Conservation (phyloP, 64 coral and sea anemone genomes). For the Acropora tenuis region DNA sequence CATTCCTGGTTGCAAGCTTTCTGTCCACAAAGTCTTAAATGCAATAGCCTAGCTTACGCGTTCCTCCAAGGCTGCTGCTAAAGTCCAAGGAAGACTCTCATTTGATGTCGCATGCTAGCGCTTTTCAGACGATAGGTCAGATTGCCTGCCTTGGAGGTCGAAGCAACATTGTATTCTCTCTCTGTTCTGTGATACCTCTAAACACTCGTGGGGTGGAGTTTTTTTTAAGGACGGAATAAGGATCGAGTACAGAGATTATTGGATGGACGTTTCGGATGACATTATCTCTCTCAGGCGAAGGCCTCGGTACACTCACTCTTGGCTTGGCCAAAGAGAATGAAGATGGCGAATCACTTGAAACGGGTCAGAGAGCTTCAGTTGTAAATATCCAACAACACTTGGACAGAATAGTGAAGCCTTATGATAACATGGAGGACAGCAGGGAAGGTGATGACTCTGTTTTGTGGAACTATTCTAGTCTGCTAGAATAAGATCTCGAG, state of each 20-base stretch:
- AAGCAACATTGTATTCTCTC: not conserved
- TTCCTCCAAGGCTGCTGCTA: no score
- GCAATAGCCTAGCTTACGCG: no score
- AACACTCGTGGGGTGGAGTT: not conserved
- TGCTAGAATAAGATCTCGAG: slow-evolving; percentile 45
- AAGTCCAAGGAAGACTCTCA: not conserved
- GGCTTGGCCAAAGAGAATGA: not conserved
- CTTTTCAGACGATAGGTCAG: not conserved
- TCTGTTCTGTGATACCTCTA: not conserved
- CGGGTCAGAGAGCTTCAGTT: slow-evolving; percentile 4
- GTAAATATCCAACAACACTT: slow-evolving; percentile 15
- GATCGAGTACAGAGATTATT: not conserved
- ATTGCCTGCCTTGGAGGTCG: not conserved
- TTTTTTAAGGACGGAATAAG: not conserved
- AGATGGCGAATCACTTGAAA: no score
- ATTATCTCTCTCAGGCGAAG: not conserved
- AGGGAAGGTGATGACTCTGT: not conserved
- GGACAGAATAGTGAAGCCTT: slow-evolving; percentile 8
- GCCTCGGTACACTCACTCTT: not conserved
- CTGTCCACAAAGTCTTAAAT: no score
- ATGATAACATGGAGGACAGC: not conserved
- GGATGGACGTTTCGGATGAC: not conserved
- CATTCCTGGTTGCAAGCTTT: no score
- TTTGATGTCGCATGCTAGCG: not conserved
- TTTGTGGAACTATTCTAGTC: slow-evolving; percentile 21